A percentile compares a stretch with the other conserved stretches of the same genome.
Evolutionary conservation across 2,888 invertebrate species (phyloP).

Genomic region (Philhelius pedissequus): DNA sequence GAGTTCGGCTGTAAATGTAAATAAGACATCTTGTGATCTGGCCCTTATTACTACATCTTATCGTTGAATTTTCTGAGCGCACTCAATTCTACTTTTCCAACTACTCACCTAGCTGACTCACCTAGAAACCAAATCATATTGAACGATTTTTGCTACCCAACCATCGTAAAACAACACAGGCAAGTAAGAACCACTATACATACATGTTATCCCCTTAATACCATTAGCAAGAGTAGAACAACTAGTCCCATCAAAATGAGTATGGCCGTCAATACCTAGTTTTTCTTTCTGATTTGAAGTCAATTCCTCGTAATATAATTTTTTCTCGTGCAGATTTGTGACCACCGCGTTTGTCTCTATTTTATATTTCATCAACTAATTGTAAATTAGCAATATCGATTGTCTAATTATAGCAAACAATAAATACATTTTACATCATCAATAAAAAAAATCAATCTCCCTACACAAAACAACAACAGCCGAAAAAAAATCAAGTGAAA

Average conservation of each 20-base stretch:
- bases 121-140: no score
- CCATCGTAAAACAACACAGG: background rate
- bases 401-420: conserved; percentile 10
- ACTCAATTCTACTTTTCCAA: background rate
- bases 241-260: conserved; percentile 31
- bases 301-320: conserved; percentile 51
- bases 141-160: background rate
- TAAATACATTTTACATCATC: conserved; percentile 18
- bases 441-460: conserved; percentile 15
- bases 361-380: conserved; percentile 17
- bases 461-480: conserved; percentile 31
- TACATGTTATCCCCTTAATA: background rate
- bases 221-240: conserved; percentile 17
- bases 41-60: background rate
- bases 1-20: no score
- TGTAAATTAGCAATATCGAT: conserved; percentile 23
- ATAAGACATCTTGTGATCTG: background rate
- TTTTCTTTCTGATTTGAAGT: conserved; percentile 62
- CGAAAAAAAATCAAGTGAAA: conserved; percentile 7
- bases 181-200: conserved; percentile 17
- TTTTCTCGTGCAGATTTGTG: conserved; percentile 57
- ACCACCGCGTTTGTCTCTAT: conserved; percentile 48
- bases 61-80: background rate
- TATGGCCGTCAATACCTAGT: conserved; percentile 57
- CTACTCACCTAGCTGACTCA: accelerated